Evolutionary conservation across 2,113 vertebrate genomes (phyloP).

Genomic region (Quiscalus mexicanus): DNA sequence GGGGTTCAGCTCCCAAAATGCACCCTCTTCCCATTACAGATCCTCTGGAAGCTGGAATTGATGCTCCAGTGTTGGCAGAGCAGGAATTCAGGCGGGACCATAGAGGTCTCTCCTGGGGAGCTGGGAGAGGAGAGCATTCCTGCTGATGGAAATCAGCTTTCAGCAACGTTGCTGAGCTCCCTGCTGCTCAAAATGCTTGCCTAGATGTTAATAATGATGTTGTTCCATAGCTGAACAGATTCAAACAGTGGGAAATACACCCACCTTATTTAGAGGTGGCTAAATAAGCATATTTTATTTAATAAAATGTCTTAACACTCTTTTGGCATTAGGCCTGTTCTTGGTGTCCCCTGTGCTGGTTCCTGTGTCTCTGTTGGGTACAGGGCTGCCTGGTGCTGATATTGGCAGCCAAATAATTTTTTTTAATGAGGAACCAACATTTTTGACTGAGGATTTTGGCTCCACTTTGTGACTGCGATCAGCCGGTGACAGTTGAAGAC

Average conservation of each 20-base stretch:
- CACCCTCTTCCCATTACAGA: neutral
- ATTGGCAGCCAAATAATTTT: neutral
- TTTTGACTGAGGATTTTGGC: neutral
- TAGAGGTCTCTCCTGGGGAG: neutral
- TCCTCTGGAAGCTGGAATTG: neutral
- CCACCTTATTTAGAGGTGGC: neutral
- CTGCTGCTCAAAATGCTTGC: neutral
- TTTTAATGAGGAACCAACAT: neutral
- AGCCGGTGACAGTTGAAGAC: neutral
- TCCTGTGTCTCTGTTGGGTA: neutral
- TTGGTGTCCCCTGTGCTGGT: accelerated
- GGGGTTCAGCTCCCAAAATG: neutral
- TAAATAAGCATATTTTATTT: neutral
- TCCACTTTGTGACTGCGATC: neutral
- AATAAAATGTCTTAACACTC: neutral
- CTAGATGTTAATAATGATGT: neutral
- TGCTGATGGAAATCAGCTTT: neutral
- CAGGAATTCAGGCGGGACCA: neutral
- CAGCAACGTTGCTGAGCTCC: accelerated
- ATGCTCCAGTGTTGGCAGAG: neutral
- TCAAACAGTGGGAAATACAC: neutral
- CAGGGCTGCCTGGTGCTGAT: accelerated
- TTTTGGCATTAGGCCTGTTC: neutral
- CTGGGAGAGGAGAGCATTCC: accelerated
- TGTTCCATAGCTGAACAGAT: neutral